Evolutionary conservation across 2,888 invertebrate genomes (phyloP), one percentile per base, ranked within the genome.

Genomic region (Caenorhabditis sp.): DNA sequence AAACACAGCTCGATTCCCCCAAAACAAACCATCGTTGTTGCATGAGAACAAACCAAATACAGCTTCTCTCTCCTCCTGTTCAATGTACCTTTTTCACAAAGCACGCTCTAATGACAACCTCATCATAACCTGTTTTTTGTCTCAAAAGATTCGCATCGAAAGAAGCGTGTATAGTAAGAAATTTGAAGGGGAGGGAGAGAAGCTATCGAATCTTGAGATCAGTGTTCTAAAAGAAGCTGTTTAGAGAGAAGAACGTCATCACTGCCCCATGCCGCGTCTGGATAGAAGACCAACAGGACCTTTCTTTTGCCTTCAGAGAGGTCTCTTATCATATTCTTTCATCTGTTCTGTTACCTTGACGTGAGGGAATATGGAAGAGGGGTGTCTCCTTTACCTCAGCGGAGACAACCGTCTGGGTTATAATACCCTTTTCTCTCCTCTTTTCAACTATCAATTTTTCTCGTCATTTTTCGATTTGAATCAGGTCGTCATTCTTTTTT

Each of bases 321-420:
- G 16, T 19, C 14, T 19, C 56, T 47, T 76, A 69, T 76, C 76
- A 76, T 22, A 16, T 26, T 26, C 44, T 19, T 44, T 31, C 76
- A 76, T 76, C 76, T 68, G 68, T 75, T 75, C 66, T 66, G 66
- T 76, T 76, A 76, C 76, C 76, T 76, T 76, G 76, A 68, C 66
- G 66, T 26, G 35, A 26, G 47, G 41, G 26, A 19, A 59, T 35
- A 31, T 19, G 59, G 22, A 19, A 12, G 12, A 38, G 38, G 31
- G 31, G 35, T 58, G 24, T 44, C 54, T 59, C 59, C 10, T 64
- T 73, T 61, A n/a, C 44, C 58, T 41, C 54, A 12, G 22, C 16
- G 26, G 19, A 59, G 59, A 31, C 59, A 59, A 59, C 22, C 22
- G 38, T 59, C 59, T 59, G 38, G 59, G 59, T 38, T 59, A 59